Evolutionary conservation across 64 coral and sea anemone genomes (phyloP).

Genomic region (Dendronephthya gigantea): DNA sequence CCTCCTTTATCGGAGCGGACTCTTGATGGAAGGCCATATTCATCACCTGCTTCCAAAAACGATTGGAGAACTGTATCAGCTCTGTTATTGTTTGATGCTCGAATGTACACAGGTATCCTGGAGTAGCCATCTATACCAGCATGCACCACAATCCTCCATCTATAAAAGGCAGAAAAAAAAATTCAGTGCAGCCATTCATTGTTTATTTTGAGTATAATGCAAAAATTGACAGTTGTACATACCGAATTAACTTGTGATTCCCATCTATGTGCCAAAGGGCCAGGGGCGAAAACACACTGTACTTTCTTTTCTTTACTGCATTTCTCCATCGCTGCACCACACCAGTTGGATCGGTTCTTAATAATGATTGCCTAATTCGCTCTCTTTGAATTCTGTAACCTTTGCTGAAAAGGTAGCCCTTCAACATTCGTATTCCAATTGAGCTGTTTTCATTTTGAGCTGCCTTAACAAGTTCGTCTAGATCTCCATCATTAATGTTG

Average conservation of each 20-base stretch:
- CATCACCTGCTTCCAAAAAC: conserved; percentile 24
- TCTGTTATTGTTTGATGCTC: conserved; percentile 15
- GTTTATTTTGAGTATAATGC: not conserved
- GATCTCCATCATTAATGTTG: conserved; percentile 32
- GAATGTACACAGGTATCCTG: conserved; percentile 5
- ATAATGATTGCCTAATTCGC: conserved; percentile 31
- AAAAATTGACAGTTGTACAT: not conserved
- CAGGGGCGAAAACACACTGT: conserved; percentile 33
- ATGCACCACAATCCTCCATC: conserved; percentile 19
- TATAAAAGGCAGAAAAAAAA: not conserved
- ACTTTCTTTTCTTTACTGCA: conserved; percentile 14
- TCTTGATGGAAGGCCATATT: conserved; percentile 24
- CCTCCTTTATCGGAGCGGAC: conserved; percentile 38
- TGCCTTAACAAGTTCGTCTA: conserved; percentile 19
- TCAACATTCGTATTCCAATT: conserved; percentile 39
- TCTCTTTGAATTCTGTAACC: conserved; percentile 48
- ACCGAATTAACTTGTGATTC: conserved; percentile 36
- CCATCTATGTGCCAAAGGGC: conserved; percentile 44
- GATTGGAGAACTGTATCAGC: conserved; percentile 10
- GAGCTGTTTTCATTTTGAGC: conserved; percentile 15
- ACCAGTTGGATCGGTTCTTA: conserved; percentile 30
- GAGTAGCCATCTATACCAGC: conserved; percentile 21
- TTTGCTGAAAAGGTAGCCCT: conserved; percentile 33
- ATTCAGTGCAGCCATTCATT: not conserved
- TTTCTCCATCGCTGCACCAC: conserved; percentile 25